These are phyloP conservation scores for Drosophila pandora DNA, from an alignment of 1,140 invertebrate genomes.

Conservation along the genomic window DNA sequence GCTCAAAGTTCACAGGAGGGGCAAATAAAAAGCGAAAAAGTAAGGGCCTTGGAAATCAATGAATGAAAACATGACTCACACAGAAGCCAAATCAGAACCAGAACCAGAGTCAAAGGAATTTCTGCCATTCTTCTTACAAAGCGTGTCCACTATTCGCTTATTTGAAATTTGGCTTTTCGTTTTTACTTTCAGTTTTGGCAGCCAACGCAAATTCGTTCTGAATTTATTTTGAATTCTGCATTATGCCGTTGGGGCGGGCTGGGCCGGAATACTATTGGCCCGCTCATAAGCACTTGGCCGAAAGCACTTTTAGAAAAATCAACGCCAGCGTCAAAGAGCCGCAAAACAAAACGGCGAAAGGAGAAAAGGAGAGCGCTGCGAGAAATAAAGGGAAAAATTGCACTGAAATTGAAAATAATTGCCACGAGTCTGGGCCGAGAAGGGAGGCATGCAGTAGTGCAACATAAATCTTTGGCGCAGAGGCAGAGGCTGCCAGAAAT, in stretches of 20 bases:
- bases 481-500: constrained; percentile 6
- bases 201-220: constrained; percentile 2
- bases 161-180: neutral
- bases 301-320: constrained; percentile 59
- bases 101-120: neutral
- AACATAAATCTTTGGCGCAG: constrained; percentile 72
- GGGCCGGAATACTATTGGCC: constrained; percentile 23
- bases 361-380: constrained; percentile 7
- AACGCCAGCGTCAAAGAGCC: constrained; percentile 40
- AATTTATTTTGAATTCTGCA: constrained; percentile 33
- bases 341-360: constrained; percentile 18
- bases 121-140: neutral
- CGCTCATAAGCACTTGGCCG: constrained; percentile 22
- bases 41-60: neutral
- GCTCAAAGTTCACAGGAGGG: constrained; percentile 12
- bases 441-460: constrained; percentile 53
- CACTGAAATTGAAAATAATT: constrained; percentile 73
- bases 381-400: constrained; percentile 45
- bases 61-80: constrained; percentile 12
- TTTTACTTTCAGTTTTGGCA: constrained; percentile 20
- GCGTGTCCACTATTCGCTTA: constrained; percentile 8
- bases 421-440: constrained; percentile 63
- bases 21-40: neutral
- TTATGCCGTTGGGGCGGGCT: constrained; percentile 6
- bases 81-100: neutral